Percentiles rank a stretch among this genome's conserved stretches.
Evolutionary conservation across 2,888 invertebrate species (phyloP).

Genomic region (Aphodius granarius): DNA sequence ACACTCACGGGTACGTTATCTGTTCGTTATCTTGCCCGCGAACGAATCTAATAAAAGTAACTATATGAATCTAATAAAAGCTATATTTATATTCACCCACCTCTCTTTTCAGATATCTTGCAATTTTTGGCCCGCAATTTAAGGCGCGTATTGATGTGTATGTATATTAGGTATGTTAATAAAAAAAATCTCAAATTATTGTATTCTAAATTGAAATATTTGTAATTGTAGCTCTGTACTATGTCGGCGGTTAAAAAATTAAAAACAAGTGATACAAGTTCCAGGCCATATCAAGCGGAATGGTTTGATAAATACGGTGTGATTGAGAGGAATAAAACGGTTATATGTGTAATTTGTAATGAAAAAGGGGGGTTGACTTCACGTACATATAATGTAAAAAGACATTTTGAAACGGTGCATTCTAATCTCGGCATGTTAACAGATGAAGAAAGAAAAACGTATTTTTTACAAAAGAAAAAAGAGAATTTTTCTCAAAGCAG

Average conservation of each 20-base stretch:
- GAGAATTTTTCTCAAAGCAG: not conserved
- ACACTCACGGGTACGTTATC: too few species aligned
- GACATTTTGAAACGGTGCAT: conserved; percentile 16
- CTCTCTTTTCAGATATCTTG: too few species aligned
- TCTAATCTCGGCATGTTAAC: conserved; percentile 7
- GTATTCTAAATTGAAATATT: too few species aligned
- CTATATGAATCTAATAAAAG: too few species aligned
- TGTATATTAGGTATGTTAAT: too few species aligned
- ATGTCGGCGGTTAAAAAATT: conserved; percentile 1
- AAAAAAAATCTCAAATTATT: too few species aligned
- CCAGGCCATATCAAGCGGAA: conserved; percentile 9
- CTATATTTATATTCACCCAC: too few species aligned
- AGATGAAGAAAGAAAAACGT: not conserved
- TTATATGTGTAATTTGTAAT: conserved; percentile 6
- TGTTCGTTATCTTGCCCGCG: too few species aligned
- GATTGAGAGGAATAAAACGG: conserved; percentile 13
- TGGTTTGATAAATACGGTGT: conserved; percentile 11
- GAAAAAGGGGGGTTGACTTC: not conserved
- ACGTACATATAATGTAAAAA: conserved; percentile 15
- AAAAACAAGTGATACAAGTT: conserved; percentile 12
- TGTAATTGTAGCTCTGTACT: too few species aligned
- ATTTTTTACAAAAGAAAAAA: not conserved
- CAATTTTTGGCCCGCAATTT: too few species aligned
- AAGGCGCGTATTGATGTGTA: too few species aligned
- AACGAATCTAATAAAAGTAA: too few species aligned